Percentiles rank a stretch among this genome's conserved stretches.
phyloP scores from a whole-genome alignment of 2,888 invertebrate species.

The Netelia inedita region DNA sequence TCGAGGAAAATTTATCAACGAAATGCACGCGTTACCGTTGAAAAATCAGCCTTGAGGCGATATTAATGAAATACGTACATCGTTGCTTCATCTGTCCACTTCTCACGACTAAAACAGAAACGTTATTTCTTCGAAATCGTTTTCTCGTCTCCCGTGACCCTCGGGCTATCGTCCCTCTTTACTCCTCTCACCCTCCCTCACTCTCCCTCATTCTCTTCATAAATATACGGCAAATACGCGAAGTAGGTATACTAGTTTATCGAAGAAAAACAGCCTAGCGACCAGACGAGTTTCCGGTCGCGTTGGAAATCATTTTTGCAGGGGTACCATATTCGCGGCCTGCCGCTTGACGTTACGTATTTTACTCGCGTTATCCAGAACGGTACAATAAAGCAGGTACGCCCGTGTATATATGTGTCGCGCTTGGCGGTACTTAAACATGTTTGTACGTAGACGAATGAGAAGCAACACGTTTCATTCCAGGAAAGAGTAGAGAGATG shows the following conservation, averaged over 20 bases:
- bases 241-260: not conserved
- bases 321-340: not conserved
- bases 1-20: too few relatives aligned
- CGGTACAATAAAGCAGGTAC: not conserved
- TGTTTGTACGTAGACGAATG: conserved; percentile 6
- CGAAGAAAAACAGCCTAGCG: conserved; percentile 3
- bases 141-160: conserved; percentile 4
- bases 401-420: not conserved
- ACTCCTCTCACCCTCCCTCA: not conserved
- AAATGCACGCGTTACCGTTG: too few relatives aligned
- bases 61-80: conserved; percentile 25
- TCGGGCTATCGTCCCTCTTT: not conserved
- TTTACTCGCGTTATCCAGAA: not conserved
- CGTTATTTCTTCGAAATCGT: not conserved
- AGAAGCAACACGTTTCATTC: conserved; percentile 6
- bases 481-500: not conserved
- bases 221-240: conserved; percentile 11
- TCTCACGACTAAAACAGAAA: conserved; percentile 19
- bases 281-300: conserved; percentile 22
- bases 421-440: conserved; percentile 16
- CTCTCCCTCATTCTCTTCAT: too few relatives aligned
- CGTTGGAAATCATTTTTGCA: conserved; percentile 5
- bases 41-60: not conserved
- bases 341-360: not conserved
- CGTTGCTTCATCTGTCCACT: conserved; percentile 32